These are phyloP conservation scores for Spongilla lacustris DNA, from an alignment of 37 sponge, comb jelly and placozoan species.

Conservation along the genomic window DNA sequence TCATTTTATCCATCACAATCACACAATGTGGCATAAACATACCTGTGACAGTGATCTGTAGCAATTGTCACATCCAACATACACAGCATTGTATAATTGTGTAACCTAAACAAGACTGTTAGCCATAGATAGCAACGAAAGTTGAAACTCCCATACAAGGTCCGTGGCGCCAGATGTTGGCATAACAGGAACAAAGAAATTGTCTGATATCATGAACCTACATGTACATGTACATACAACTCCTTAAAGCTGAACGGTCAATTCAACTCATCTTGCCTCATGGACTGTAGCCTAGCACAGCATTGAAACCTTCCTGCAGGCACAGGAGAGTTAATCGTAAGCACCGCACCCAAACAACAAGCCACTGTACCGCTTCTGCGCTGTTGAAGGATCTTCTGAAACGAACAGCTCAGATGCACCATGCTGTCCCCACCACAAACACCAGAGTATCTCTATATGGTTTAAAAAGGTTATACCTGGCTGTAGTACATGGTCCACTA, in stretches of 20 bases:
- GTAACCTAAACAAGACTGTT: background rate
- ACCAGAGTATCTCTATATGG: background rate
- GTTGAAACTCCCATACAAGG: background rate
- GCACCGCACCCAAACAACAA: background rate
- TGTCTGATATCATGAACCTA: background rate
- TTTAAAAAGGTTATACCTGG: too few species aligned
- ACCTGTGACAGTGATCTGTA: background rate
- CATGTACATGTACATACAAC: background rate
- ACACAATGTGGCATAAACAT: background rate
- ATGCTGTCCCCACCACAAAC: background rate
- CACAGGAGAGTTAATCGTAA: background rate
- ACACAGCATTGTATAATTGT: background rate
- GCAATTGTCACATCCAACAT: background rate
- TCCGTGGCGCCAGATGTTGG: background rate
- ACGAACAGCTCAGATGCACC: background rate
- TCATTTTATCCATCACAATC: too few species aligned
- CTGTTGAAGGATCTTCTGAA: background rate
- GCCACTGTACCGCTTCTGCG: background rate
- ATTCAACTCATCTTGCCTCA: background rate
- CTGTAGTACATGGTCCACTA: background rate
- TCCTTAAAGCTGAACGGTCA: background rate
- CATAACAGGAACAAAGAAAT: background rate
- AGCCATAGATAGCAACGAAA: background rate
- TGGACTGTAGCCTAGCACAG: background rate
- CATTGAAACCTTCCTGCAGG: background rate